phyloP scores from a whole-genome alignment of 2,888 invertebrate genomes.

The Agrotis exclamationis region DNA sequence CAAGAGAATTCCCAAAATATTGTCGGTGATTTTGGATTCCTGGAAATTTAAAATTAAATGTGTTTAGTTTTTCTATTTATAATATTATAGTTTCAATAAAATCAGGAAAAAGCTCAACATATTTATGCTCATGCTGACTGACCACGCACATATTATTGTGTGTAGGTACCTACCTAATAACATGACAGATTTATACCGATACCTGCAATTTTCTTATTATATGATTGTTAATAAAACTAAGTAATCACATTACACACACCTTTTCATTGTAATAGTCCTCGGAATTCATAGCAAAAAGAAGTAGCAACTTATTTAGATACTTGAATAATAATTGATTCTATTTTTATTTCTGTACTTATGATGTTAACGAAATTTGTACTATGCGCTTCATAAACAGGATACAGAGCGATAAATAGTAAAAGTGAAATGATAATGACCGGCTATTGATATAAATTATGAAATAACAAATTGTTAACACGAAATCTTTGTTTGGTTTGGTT shows the following conservation, averaged over 20 bases:
- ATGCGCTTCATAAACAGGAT: background rate
- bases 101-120: background rate
- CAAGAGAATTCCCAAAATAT: constrained; percentile 73
- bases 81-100: background rate
- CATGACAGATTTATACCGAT: constrained; percentile 2
- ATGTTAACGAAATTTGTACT: background rate
- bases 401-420: background rate
- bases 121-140: background rate
- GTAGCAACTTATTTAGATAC: no score
- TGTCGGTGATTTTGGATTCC: constrained; percentile 72
- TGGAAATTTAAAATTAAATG: constrained; percentile 65
- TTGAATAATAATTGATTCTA: no score
- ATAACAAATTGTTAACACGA: constrained; percentile 23
- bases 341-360: no score
- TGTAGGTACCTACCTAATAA: background rate
- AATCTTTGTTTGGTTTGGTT: background rate
- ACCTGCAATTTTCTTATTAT: constrained; percentile 27
- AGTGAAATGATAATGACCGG: constrained; percentile 25
- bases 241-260: constrained; percentile 39
- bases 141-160: background rate
- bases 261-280: constrained; percentile 35
- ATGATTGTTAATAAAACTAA: constrained; percentile 4
- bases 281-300: constrained; percentile 31
- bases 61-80: background rate
- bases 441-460: constrained; percentile 12